phyloP scores from a whole-genome alignment of 2,888 invertebrate genomes.

The Endotricha flammealis region DNA sequence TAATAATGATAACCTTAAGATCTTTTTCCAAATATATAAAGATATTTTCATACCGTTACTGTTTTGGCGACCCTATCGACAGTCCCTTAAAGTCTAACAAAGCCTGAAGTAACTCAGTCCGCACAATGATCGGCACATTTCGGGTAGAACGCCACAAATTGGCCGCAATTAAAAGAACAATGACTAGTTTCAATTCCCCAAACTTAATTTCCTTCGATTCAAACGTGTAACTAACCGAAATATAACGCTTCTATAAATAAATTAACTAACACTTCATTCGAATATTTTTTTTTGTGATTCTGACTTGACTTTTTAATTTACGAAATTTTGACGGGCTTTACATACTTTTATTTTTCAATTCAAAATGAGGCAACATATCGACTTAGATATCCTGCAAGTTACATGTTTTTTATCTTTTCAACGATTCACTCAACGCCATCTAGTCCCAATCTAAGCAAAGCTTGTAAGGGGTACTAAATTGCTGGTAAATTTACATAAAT shows the following conservation, averaged over 20 bases:
- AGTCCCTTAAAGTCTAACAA: conserved; percentile 21
- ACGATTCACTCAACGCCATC: no score
- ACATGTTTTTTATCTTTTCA: no score
- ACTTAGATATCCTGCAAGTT: no score
- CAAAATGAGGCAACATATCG: no score
- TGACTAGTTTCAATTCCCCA: conserved; percentile 74
- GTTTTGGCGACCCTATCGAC: conserved; percentile 12
- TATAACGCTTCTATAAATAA: conserved; percentile 52
- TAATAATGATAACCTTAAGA: no score
- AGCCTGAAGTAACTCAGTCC: conserved; percentile 32
- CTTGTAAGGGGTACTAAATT: no score
- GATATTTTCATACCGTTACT: not conserved
- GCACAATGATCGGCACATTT: conserved; percentile 70
- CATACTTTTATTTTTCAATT: no score
- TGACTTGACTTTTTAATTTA: no score
- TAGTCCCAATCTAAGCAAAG: no score
- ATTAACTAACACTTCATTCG: conserved; percentile 27
- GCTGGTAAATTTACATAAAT: no score
- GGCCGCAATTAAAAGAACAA: conserved; percentile 77
- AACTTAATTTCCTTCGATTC: conserved; percentile 72
- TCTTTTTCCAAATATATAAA: no score
- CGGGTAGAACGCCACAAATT: conserved; percentile 72
- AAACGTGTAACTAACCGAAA: conserved; percentile 65
- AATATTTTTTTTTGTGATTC: conserved; percentile 15
- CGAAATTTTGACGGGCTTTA: no score